Evolutionary conservation across 30 jellyfish, hydroid and myxozoan genomes (phyloP), one percentile per base, ranked within the genome.

Genomic region (Clytia hemisphaerica): DNA sequence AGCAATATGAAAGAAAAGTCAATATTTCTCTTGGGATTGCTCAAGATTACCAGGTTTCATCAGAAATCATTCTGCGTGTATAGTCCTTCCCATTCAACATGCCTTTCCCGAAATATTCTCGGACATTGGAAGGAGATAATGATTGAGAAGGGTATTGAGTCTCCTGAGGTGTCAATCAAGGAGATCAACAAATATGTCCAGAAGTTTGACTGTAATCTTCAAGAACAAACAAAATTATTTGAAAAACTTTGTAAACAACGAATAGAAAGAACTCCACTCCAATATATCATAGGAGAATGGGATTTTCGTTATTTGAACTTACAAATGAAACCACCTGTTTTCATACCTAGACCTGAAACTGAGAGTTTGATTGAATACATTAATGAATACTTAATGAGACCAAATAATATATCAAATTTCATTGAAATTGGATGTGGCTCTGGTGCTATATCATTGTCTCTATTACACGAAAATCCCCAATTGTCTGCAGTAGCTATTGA

Each of bases 331-430:
- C 64, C 49, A 1, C 96, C 96, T 26, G 96, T 85, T 9, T 85
- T 85, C 67, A 85, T 85, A 31, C 96, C 96, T 57, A 78, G 96
- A 53, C 93, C 96, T 21, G 96, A 85, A 42, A 85, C 93, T n/a
- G 96, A 85, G 82, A 93, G 67, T 4, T 22, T 15, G 12, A 12
- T 38, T 21, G 24, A 22, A 46, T 46, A 15, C 55, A 4, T 26
- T 22, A 1, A 16, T 51, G 16, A 10, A 51, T 14, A 51, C 10
- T n/a, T n/a, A n/a, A n/a, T n/a, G n/a, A n/a, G n/a, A n/a, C n/a
- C n/a, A n/a, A n/a, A n/a, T n/a, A n/a, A n/a, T n/a, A n/a, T 6
- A 2, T 27, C 14, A 6, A 42, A n/a, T 21, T 45, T 64, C 27
- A 16, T 45, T 37, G 97, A 87, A 53, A 58, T 87, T 4, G 94